These are phyloP conservation scores for Pterostichus madidus DNA, from an alignment of 2,888 invertebrate genomes.

Conservation along the genomic window DNA sequence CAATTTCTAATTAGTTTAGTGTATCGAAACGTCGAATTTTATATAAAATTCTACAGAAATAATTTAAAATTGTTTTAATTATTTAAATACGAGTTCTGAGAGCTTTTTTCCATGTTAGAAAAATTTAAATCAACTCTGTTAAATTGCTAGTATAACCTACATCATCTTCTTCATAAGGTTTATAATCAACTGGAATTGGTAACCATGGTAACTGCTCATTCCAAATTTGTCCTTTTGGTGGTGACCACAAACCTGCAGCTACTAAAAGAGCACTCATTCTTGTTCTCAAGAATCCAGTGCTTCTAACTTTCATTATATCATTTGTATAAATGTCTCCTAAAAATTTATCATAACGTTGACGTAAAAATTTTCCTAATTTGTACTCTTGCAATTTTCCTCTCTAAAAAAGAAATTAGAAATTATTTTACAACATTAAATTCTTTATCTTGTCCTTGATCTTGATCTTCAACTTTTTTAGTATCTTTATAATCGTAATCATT, in stretches of 20 bases:
- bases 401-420: constrained; percentile 68
- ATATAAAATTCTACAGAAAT: too few relatives aligned
- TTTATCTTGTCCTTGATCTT: too few relatives aligned
- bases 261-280: constrained; percentile 85
- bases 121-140: too few relatives aligned
- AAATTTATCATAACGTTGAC: constrained; percentile 81
- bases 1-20: too few relatives aligned
- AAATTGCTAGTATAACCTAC: background rate
- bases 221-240: constrained; percentile 80
- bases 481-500: too few relatives aligned
- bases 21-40: too few relatives aligned
- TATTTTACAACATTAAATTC: background rate
- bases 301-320: constrained; percentile 81
- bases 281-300: constrained; percentile 85
- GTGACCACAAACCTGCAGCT: constrained; percentile 85
- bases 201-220: constrained; percentile 83
- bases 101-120: too few relatives aligned
- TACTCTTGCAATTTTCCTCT: constrained; percentile 75
- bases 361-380: constrained; percentile 82
- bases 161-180: constrained; percentile 63
- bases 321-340: constrained; percentile 80
- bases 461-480: too few relatives aligned
- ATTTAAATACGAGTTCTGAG: too few relatives aligned
- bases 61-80: too few relatives aligned
- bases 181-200: constrained; percentile 75